phyloP scores from a whole-genome alignment of 2,113 vertebrate species.

The Lampris megalopsis region DNA sequence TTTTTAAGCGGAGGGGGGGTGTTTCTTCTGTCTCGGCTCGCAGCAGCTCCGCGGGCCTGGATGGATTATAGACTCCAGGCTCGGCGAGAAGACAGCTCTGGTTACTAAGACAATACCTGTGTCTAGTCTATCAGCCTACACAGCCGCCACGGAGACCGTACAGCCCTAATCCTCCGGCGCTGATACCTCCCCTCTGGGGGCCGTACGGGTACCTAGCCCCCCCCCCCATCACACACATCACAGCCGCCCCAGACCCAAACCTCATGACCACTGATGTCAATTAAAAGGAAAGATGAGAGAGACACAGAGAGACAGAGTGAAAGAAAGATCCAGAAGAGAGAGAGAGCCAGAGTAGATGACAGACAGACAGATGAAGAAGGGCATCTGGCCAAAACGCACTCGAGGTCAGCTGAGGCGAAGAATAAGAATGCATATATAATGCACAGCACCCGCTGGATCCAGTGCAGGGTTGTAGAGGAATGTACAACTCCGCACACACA shows the following conservation, averaged over 20 bases:
- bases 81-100: conserved; percentile 5
- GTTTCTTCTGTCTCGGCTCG: too few species aligned
- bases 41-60: too few species aligned
- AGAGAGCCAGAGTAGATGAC: conserved; percentile 43
- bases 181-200: conserved; percentile 11
- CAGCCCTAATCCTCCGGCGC: conserved; percentile 46
- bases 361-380: conserved; percentile 39
- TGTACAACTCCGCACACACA: neutral
- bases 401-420: too few species aligned
- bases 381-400: neutral
- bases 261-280: conserved; percentile 38
- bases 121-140: conserved; percentile 6
- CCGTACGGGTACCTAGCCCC: conserved; percentile 51
- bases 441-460: neutral
- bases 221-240: conserved; percentile 34
- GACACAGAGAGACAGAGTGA: conserved; percentile 9
- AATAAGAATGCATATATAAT: neutral
- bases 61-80: too few species aligned
- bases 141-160: conserved; percentile 29
- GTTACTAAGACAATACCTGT: conserved; percentile 50
- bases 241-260: conserved; percentile 43
- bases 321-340: conserved; percentile 17
- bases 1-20: too few species aligned
- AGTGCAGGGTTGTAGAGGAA: neutral
- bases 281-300: neutral